These are phyloP conservation scores for Brachionus manjavacas DNA, from an alignment of 1,140 invertebrate species.

Conservation along the genomic window DNA sequence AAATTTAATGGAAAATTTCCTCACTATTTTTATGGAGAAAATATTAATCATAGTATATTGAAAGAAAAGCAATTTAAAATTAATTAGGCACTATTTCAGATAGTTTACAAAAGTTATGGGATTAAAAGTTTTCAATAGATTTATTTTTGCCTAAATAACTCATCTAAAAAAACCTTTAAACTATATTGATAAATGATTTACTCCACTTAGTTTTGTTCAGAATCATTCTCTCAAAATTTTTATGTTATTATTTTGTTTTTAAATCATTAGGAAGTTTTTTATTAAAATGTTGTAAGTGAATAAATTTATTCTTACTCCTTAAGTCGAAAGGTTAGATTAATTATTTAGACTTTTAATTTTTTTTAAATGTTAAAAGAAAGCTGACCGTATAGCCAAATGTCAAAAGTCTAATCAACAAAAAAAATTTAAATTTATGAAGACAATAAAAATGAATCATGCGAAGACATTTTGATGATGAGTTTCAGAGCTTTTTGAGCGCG, in stretches of 20 bases:
- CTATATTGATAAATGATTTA: neutral
- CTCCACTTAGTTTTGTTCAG: neutral
- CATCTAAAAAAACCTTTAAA: neutral
- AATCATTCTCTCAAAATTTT: neutral
- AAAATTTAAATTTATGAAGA: no score
- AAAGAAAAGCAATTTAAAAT: neutral
- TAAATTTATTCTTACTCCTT: no score
- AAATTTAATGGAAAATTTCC: conserved; percentile 5
- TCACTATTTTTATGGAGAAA: neutral
- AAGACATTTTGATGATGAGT: no score
- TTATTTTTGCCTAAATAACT: neutral
- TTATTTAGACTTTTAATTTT: no score
- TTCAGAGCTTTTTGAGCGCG: no score
- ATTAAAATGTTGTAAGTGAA: no score
- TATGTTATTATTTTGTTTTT: neutral
- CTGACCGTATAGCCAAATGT: no score
- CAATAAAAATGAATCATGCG: no score
- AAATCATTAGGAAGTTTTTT: no score
- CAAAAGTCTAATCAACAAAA: no score
- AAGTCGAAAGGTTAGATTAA: no score
- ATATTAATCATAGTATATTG: neutral
- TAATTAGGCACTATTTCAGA: conserved; percentile 4
- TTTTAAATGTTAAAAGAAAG: no score
- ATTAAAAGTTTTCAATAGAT: neutral
- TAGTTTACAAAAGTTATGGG: neutral